Evolutionary conservation across 1,140 invertebrate genomes (phyloP), one percentile per base, ranked within the genome.

Genomic region (Aphaenogaster rudis): DNA sequence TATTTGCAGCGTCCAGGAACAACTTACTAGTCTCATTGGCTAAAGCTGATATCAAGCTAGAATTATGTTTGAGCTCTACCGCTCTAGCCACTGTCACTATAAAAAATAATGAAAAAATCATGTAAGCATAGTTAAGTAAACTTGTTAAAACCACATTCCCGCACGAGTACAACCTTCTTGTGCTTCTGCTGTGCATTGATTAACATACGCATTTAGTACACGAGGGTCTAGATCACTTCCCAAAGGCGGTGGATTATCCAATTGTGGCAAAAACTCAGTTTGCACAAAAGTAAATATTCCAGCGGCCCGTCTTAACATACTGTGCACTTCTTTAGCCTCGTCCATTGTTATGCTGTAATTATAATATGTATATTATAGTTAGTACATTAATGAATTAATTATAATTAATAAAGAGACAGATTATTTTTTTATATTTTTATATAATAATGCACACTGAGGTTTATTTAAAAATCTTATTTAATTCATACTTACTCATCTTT

Each of bases 171-270:
- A 93, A 97, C 97, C 96, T 96, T 97, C 97, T 94, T 97, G 97
- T 6, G 97, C 97, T 94, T 97, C 97, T 50, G 97, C 97, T 54
- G 96, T 97, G 92, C 96, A 97, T 89, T 97, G 97, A 92, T 96
- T 96, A 15, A 97, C 94, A 92, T 97, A 97, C 50, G 97, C 97
- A 88, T 96, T 96, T 72, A 97, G 91, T 28, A 97, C 95, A 48
- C 96, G 93, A 17, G 95, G 95, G 92, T 97, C 97, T 79, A 97
- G 95, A 94, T 97, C 97, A 79, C 96, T 96, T 63, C 96, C 96
- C 59, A 96, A 91, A 50, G 94, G 91, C 45, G 95, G 93, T 67
- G 94, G 95, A 87, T 95, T 95, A 33, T 96, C 96, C 13, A 96
- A 89, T 90, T 97, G 94, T 71, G 95, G 95, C 80, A 95, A 80